phyloP scores from a whole-genome alignment of 2,113 vertebrate species.

The Pollachius pollachius region DNA sequence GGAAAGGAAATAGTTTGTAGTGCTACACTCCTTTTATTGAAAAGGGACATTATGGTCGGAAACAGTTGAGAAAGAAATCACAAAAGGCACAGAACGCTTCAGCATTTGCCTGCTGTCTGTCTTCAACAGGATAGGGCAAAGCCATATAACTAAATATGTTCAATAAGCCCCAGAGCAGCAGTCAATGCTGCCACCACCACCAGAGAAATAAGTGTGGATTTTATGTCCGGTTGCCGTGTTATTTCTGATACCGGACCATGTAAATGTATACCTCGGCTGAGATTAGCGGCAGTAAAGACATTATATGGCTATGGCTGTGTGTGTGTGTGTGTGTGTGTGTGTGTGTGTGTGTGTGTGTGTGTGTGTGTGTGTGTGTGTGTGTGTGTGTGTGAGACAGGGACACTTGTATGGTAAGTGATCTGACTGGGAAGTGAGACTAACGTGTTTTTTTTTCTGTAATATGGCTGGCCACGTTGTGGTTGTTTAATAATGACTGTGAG shows the following conservation, averaged over 20 bases:
- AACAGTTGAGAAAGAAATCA: too few relatives aligned
- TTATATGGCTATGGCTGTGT: not conserved
- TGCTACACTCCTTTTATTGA: too few relatives aligned
- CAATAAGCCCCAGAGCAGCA: constrained; percentile 24
- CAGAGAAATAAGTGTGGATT: constrained; percentile 55
- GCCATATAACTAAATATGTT: too few relatives aligned
- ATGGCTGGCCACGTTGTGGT: not conserved
- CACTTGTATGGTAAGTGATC: constrained; percentile 29
- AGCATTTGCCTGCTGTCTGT: too few relatives aligned
- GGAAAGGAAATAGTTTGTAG: too few relatives aligned
- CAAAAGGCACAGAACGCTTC: too few relatives aligned
- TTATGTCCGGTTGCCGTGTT: constrained; percentile 42
- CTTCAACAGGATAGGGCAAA: too few relatives aligned
- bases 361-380: too few relatives aligned
- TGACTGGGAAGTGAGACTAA: constrained; percentile 21
- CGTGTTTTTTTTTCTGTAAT: constrained; percentile 5
- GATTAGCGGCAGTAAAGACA: constrained; percentile 44
- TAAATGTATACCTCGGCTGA: constrained; percentile 35
- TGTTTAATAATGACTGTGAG: too few relatives aligned
- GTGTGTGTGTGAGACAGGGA: not conserved
- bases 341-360: too few relatives aligned
- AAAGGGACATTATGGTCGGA: too few relatives aligned
- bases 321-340: too few relatives aligned
- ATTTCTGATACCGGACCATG: constrained; percentile 50
- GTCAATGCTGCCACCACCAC: constrained; percentile 44